Evolutionary conservation across 2,113 vertebrate species (phyloP).

Genomic region (Spilogale gracilis): DNA sequence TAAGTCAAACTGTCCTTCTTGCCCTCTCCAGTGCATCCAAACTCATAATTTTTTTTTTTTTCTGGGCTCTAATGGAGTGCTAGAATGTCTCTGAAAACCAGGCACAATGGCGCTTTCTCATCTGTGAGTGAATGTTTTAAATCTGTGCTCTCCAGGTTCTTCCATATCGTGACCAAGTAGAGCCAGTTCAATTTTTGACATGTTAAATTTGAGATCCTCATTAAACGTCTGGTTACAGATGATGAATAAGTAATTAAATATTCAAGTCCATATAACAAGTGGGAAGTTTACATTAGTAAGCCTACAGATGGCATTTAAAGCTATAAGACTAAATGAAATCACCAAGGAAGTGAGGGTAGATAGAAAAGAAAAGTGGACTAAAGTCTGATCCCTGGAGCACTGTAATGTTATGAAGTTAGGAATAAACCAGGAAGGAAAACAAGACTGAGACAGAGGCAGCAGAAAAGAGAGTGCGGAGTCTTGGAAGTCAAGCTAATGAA

Average conservation of each 20-base stretch:
- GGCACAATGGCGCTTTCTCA: neutral
- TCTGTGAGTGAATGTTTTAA: neutral
- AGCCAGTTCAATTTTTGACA: neutral
- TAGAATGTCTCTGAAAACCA: neutral
- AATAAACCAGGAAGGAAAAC: neutral
- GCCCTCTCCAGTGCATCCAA: neutral
- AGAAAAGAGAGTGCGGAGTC: neutral
- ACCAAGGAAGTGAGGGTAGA: neutral
- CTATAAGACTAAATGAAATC: neutral
- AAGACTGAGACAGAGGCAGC: neutral
- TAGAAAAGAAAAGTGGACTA: neutral
- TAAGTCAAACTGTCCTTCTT: neutral
- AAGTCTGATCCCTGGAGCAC: neutral
- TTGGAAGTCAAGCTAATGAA: neutral
- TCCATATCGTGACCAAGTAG: neutral
- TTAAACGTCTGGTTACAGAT: slow-evolving; percentile 13
- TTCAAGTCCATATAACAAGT: neutral
- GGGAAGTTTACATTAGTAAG: slow-evolving; percentile 1
- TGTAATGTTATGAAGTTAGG: neutral
- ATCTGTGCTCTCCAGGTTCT: neutral
- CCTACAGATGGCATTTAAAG: neutral
- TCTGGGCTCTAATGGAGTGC: neutral
- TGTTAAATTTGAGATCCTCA: neutral
- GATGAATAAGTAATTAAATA: neutral
- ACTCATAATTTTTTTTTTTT: neutral